Conservation (phyloP, 2,113 vertebrate genomes). For the Atrichornis clamosus region DNA sequence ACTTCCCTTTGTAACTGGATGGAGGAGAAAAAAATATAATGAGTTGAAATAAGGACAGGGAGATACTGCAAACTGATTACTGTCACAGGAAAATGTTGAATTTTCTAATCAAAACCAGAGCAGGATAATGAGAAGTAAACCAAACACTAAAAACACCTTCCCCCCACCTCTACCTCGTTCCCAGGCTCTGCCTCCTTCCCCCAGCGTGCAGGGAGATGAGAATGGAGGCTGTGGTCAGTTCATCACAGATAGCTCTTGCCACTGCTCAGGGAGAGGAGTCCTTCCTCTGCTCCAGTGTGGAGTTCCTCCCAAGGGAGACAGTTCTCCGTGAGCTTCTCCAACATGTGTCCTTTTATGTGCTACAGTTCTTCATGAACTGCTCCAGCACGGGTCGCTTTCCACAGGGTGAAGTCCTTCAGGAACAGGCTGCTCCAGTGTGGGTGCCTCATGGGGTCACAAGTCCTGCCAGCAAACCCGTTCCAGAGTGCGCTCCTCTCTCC, state of each 20-base stretch:
- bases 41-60: neutral
- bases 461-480: neutral
- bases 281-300: neutral
- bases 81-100: neutral
- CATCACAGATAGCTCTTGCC: neutral
- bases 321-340: neutral
- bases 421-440: neutral
- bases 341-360: neutral
- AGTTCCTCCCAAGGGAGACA: fast-evolving
- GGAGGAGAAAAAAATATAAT: neutral
- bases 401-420: neutral
- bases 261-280: neutral
- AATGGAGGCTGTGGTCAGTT: neutral
- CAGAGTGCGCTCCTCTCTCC: neutral
- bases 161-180: neutral
- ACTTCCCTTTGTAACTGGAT: neutral
- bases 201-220: neutral
- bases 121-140: neutral
- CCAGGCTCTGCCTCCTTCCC: neutral
- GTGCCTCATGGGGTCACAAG: neutral
- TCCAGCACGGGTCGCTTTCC: neutral
- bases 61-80: neutral
- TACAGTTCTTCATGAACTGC: neutral
- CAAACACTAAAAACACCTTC: neutral
- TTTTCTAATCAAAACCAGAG: neutral